Percentiles rank a stretch among this genome's conserved stretches.
Conservation (phyloP, 2,113 vertebrate genomes). For the Nansenia antarctica region DNA sequence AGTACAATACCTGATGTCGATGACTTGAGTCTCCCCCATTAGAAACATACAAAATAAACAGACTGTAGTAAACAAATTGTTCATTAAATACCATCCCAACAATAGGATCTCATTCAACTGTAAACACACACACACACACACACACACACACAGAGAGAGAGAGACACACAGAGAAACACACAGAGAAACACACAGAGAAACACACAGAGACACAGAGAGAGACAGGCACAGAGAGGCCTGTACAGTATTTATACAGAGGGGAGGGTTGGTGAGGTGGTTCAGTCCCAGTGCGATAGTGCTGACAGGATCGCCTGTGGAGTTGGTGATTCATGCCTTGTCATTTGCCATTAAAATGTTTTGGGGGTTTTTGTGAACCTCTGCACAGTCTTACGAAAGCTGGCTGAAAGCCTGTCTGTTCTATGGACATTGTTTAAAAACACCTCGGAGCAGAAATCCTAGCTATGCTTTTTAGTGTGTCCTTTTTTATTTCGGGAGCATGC, state of each 20-base stretch:
- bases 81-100: too few species aligned
- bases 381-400: conserved; percentile 12
- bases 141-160: too few species aligned
- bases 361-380: conserved; percentile 1
- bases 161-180: too few species aligned
- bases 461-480: neutral
- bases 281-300: neutral
- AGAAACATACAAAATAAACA: too few species aligned
- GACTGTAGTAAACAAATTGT: too few species aligned
- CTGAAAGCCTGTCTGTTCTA: conserved; percentile 2
- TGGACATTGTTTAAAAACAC: neutral
- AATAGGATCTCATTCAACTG: too few species aligned
- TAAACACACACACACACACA: too few species aligned
- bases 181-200: too few species aligned
- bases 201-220: too few species aligned
- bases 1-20: too few species aligned
- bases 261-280: neutral
- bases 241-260: neutral
- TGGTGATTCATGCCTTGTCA: conserved; percentile 24
- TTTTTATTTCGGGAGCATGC: conserved; percentile 13
- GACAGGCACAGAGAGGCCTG: neutral
- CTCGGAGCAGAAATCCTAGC: conserved; percentile 12
- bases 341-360: conserved; percentile 19
- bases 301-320: neutral
- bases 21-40: too few species aligned